These are phyloP conservation scores for Anguilla marmorata DNA, from an alignment of 2,797 vertebrate species.

Conservation along the genomic window DNA sequence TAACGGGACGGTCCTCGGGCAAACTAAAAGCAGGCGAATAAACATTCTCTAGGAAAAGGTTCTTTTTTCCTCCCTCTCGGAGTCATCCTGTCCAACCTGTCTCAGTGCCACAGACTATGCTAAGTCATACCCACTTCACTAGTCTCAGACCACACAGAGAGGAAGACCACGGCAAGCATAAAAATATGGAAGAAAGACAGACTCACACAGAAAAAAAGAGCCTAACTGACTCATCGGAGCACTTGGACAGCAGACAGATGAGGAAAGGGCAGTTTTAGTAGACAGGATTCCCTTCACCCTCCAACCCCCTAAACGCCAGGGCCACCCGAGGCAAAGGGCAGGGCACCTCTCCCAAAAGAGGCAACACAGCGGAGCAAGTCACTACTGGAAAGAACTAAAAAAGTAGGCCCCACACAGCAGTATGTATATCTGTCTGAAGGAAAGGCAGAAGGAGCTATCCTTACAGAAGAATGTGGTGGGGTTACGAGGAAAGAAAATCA, in stretches of 20 bases:
- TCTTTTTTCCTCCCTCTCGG: constrained; percentile 25
- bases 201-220: constrained; percentile 28
- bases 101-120: constrained; percentile 49
- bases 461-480: neutral
- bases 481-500: neutral
- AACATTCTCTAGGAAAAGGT: constrained; percentile 58
- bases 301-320: neutral
- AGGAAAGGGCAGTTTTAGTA: constrained; percentile 11
- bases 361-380: neutral
- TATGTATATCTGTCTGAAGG: constrained; percentile 17
- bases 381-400: constrained; percentile 18
- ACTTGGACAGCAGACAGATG: constrained; percentile 19
- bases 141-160: constrained; percentile 59
- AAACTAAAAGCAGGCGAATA: constrained; percentile 63
- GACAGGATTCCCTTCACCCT: neutral
- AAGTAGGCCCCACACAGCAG: constrained; percentile 17
- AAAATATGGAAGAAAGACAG: constrained; percentile 36
- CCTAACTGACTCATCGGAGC: constrained; percentile 26
- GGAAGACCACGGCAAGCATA: constrained; percentile 38
- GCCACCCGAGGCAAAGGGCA: neutral
- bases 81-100: constrained; percentile 57
- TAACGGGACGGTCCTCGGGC: constrained; percentile 56
- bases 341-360: neutral
- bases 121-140: constrained; percentile 44
- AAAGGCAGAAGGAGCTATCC: neutral